phyloP scores from a whole-genome alignment of 2,888 invertebrate genomes.

The Leptopilina syphax region DNA sequence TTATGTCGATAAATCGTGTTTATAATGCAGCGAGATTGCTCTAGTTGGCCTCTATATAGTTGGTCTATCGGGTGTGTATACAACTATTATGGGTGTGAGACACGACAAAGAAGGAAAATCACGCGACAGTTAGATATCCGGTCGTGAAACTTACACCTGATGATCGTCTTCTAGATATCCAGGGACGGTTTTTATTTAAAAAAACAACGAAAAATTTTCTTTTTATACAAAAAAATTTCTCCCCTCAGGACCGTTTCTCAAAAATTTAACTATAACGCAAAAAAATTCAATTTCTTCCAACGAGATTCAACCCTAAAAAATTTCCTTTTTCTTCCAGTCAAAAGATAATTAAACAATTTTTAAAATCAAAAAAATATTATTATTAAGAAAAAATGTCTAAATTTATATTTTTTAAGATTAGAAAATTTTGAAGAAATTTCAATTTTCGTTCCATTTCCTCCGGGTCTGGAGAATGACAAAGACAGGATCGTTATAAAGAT shows the following conservation, averaged over 20 bases:
- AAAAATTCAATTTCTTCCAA: too few species aligned
- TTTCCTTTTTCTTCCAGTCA: too few species aligned
- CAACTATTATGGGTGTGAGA: constrained; percentile 41
- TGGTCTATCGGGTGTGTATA: constrained; percentile 7
- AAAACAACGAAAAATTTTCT: neutral
- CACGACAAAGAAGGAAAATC: constrained; percentile 49
- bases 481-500: constrained; percentile 48
- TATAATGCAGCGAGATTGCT: constrained; percentile 52
- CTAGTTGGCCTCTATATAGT: constrained; percentile 48
- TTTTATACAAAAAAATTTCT: too few species aligned
- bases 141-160: constrained; percentile 38
- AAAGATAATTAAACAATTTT: too few species aligned
- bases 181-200: constrained; percentile 5
- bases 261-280: too few species aligned
- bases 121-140: constrained; percentile 49
- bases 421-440: neutral
- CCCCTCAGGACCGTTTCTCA: too few species aligned
- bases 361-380: too few species aligned
- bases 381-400: too few species aligned
- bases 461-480: constrained; percentile 31
- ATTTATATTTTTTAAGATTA: too few species aligned
- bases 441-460: constrained; percentile 1
- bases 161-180: constrained; percentile 29
- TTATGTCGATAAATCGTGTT: constrained; percentile 55
- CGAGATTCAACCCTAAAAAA: too few species aligned